Conservation (phyloP, 2,888 invertebrate genomes). For the Podotricha telesiphe region DNA sequence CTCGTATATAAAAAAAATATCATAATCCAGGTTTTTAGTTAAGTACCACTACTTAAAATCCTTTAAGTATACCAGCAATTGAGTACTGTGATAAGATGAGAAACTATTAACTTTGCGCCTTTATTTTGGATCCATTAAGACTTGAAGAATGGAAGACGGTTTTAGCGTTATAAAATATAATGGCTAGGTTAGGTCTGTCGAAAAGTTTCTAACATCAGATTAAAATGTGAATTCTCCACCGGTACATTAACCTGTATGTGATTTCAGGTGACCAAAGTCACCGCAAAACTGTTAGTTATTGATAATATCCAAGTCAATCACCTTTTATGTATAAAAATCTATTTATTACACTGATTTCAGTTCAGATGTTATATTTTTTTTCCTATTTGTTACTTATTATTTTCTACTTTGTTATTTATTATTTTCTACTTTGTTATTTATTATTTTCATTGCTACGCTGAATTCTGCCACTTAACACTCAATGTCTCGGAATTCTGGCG, state of each 20-base stretch:
- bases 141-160: slow-evolving; percentile 39
- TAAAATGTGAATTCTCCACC: slow-evolving; percentile 38
- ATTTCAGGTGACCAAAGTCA: slow-evolving; percentile 27
- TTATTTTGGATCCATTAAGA: slow-evolving; percentile 37
- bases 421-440: too few species aligned
- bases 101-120: slow-evolving; percentile 30
- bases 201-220: slow-evolving; percentile 44
- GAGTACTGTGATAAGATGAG: slow-evolving; percentile 19
- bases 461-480: too few species aligned
- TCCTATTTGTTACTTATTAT: too few species aligned
- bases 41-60: not conserved
- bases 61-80: not conserved
- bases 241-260: slow-evolving; percentile 40
- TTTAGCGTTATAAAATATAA: slow-evolving; percentile 44
- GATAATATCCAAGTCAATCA: slow-evolving; percentile 4
- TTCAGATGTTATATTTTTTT: too few species aligned
- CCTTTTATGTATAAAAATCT: not conserved
- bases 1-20: not conserved
- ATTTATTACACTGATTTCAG: too few species aligned
- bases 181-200: slow-evolving; percentile 28
- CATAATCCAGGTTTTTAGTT: not conserved
- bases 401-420: too few species aligned
- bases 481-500: too few species aligned
- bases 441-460: too few species aligned
- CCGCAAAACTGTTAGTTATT: slow-evolving; percentile 20